Conservation (phyloP, 2,113 vertebrate species). For the Shinisaurus crocodilurus region DNA sequence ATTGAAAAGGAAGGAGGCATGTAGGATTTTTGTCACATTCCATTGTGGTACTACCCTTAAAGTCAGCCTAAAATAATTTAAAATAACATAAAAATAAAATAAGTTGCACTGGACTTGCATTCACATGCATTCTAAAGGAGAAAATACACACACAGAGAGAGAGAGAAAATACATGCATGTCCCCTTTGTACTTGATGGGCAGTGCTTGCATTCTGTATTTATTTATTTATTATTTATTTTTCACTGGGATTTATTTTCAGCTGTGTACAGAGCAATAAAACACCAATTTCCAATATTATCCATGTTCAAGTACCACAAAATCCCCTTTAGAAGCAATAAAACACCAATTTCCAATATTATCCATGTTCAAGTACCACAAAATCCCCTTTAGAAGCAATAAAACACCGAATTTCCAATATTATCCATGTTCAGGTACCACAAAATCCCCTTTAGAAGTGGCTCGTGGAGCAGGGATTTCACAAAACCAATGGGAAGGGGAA, state of each 20-base stretch:
- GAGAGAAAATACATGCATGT: too few relatives aligned
- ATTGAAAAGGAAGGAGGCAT: neutral
- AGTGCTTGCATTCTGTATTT: neutral
- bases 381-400: too few relatives aligned
- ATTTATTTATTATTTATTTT: neutral
- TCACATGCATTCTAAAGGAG: neutral
- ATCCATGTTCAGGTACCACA: neutral
- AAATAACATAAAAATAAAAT: neutral
- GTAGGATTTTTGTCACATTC: neutral
- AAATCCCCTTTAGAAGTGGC: too few relatives aligned
- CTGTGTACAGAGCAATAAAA: too few relatives aligned
- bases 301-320: neutral
- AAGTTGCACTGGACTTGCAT: neutral
- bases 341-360: too few relatives aligned
- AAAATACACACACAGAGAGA: neutral
- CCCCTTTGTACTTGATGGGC: neutral
- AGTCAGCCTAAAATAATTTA: neutral
- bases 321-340: too few relatives aligned
- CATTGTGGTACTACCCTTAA: too few relatives aligned
- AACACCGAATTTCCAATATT: too few relatives aligned
- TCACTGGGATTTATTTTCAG: neutral
- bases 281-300: too few relatives aligned
- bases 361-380: neutral
- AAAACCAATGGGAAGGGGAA: too few relatives aligned
- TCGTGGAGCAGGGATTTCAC: too few relatives aligned